phyloP scores from a whole-genome alignment of 1,140 invertebrate species.

The Dendrolimus kikuchii region DNA sequence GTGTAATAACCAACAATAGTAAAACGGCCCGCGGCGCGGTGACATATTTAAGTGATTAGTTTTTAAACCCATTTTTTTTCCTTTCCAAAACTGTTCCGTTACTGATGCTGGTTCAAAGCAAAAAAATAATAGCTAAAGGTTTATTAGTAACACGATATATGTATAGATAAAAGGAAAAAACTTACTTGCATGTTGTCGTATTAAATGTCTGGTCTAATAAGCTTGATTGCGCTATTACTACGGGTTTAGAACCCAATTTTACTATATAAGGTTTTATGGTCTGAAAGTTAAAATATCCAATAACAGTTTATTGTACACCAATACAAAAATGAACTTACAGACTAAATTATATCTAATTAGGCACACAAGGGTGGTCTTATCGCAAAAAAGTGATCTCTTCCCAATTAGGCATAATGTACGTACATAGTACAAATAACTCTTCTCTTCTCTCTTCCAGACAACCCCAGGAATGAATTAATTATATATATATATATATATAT shows the following conservation, averaged over 20 bases:
- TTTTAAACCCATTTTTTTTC: too few relatives aligned
- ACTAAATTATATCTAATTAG: too few relatives aligned
- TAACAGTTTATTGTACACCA: neutral
- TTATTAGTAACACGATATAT: neutral
- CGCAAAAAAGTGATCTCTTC: too few relatives aligned
- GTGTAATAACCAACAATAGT: too few relatives aligned
- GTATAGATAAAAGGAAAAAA: neutral
- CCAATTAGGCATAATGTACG: neutral
- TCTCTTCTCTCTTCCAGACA: neutral
- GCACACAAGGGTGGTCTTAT: too few relatives aligned
- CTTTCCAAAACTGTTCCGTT: too few relatives aligned
- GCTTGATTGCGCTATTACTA: neutral
- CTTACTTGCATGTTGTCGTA: neutral
- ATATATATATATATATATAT: neutral
- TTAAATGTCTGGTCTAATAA: slow-evolving; percentile 3
- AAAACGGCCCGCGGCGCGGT: too few relatives aligned
- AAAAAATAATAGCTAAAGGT: neutral
- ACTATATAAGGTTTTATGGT: neutral
- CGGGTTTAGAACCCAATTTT: neutral
- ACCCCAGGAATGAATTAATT: too few relatives aligned
- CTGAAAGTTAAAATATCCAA: slow-evolving; percentile 4
- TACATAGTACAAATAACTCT: neutral
- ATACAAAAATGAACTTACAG: too few relatives aligned
- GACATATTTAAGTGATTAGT: too few relatives aligned
- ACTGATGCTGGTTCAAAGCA: neutral